These are phyloP conservation scores for Steromphala cineraria DNA, from an alignment of 2,888 invertebrate species.

Conservation along the genomic window DNA sequence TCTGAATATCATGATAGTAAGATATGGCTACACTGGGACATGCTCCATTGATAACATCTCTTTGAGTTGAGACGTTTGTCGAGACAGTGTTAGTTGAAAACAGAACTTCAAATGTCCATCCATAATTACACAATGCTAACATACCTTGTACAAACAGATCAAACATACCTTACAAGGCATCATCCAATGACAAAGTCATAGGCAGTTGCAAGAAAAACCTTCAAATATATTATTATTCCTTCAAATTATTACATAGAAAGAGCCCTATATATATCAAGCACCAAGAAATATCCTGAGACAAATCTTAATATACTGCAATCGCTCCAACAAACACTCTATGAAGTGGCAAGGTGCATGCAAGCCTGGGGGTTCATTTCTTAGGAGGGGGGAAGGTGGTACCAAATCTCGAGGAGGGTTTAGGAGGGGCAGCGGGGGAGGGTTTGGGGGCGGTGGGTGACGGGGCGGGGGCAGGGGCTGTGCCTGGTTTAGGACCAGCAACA, in stretches of 20 bases:
- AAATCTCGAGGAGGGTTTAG: background rate
- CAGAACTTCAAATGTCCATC: background rate
- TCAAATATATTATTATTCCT: background rate
- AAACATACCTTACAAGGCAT: background rate
- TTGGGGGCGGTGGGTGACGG: slow-evolving; percentile 7
- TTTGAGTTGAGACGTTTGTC: too few relatives aligned
- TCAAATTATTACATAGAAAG: background rate
- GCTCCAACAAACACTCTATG: background rate
- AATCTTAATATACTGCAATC: background rate
- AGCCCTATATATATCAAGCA: slow-evolving; percentile 2
- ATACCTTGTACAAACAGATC: background rate
- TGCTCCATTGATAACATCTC: too few relatives aligned
- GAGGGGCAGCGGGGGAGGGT: slow-evolving; percentile 5
- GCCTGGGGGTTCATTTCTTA: background rate
- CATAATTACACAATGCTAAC: background rate
- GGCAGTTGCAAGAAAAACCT: background rate
- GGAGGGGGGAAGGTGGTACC: slow-evolving; percentile 18
- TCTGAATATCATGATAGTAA: too few relatives aligned
- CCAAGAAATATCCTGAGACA: background rate
- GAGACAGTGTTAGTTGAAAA: too few relatives aligned
- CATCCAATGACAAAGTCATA: background rate
- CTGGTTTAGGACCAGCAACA: slow-evolving; percentile 12
- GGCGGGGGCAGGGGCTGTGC: background rate
- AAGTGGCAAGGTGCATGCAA: too few relatives aligned
- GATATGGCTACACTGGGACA: too few relatives aligned